Evolutionary conservation across 2,113 vertebrate genomes (phyloP).

Genomic region (Cynopterus brachyotis): DNA sequence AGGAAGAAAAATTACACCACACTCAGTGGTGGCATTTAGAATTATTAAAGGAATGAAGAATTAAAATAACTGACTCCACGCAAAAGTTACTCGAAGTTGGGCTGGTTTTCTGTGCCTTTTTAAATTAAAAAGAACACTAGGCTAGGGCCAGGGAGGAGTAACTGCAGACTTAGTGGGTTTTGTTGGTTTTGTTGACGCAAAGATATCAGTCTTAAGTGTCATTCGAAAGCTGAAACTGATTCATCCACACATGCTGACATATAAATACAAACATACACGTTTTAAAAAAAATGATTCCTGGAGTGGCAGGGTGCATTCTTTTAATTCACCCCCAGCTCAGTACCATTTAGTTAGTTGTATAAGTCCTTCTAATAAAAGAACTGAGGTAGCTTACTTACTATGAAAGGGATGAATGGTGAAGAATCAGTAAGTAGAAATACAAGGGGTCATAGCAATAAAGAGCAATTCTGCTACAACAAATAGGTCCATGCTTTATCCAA

Average conservation of each 20-base stretch:
- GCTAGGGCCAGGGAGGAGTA: not conserved
- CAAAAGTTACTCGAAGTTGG: not conserved
- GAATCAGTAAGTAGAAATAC: not conserved
- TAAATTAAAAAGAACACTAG: not conserved
- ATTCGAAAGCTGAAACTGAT: not conserved
- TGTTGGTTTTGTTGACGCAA: not conserved
- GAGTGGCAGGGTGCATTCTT: not conserved
- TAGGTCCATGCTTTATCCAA: no score
- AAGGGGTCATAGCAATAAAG: not conserved
- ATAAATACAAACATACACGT: not conserved
- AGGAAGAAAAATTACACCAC: not conserved
- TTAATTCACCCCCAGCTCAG: not conserved
- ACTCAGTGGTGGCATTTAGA: fast-evolving
- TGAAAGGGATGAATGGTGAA: not conserved
- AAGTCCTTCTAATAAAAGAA: not conserved
- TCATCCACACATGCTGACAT: not conserved
- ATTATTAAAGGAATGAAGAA: not conserved
- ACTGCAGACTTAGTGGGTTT: no score
- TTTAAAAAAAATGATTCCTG: not conserved
- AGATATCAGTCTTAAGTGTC: not conserved
- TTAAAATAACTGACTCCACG: not conserved
- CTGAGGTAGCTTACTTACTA: not conserved
- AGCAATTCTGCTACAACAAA: not conserved
- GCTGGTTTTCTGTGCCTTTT: not conserved
- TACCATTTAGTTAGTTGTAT: not conserved